Conservation (phyloP, 2,797 vertebrate species). For the Pempheris klunzingeri region DNA sequence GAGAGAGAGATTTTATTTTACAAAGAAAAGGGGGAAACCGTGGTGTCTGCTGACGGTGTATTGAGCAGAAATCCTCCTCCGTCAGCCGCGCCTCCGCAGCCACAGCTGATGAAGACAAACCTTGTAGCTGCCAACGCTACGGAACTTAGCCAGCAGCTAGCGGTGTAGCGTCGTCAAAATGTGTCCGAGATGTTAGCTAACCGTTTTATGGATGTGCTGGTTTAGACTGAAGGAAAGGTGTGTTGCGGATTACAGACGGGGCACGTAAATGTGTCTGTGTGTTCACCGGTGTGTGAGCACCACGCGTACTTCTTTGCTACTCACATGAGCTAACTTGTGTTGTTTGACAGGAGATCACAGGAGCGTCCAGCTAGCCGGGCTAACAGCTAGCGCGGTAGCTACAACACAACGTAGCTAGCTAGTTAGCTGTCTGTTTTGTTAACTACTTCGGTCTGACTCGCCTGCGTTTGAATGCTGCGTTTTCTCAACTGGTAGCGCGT, state of each 20-base stretch:
- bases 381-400: conserved; percentile 61
- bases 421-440: conserved; percentile 39
- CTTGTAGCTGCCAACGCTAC: conserved; percentile 65
- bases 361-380: conserved; percentile 47
- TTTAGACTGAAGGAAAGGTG: neutral
- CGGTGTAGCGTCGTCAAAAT: conserved; percentile 42
- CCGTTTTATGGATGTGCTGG: neutral
- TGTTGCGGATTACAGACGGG: neutral
- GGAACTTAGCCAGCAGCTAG: conserved; percentile 73
- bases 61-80: conserved; percentile 20
- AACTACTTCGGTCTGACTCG: conserved; percentile 23
- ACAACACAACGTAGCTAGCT: conserved; percentile 27
- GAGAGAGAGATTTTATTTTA: neutral
- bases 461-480: conserved; percentile 1
- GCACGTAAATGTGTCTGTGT: neutral
- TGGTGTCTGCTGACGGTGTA: neutral
- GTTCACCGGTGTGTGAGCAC: neutral
- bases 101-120: conserved; percentile 69
- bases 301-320: conserved; percentile 14
- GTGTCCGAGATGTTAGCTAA: conserved; percentile 18
- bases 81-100: conserved; percentile 50
- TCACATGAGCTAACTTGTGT: conserved; percentile 45
- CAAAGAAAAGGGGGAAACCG: neutral
- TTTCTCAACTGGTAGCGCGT: conserved; percentile 31
- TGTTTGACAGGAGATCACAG: conserved; percentile 53